These are phyloP conservation scores for Oreotrochilus melanogaster DNA, from an alignment of 2,113 vertebrate species.

Conservation along the genomic window DNA sequence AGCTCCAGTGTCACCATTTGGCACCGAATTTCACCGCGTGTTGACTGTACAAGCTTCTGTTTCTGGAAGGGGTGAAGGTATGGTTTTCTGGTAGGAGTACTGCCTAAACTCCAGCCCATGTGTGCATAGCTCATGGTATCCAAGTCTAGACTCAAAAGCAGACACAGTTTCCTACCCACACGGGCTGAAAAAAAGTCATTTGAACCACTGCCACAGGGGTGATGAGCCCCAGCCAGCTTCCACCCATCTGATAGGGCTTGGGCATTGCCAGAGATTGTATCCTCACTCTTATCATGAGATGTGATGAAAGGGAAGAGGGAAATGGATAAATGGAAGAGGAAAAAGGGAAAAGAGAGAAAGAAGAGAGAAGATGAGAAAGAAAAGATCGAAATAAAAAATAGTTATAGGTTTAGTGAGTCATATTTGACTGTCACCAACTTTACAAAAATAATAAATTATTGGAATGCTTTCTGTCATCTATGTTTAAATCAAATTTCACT, in stretches of 20 bases:
- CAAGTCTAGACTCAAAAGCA: slow-evolving; percentile 10
- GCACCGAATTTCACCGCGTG: neutral
- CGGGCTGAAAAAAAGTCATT: neutral
- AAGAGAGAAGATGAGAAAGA: neutral
- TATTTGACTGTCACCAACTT: neutral
- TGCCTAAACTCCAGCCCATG: neutral
- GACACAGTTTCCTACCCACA: slow-evolving; percentile 16
- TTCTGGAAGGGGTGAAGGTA: neutral
- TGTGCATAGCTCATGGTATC: neutral
- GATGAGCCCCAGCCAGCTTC: neutral
- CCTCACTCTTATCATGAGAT: neutral
- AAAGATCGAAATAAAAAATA: neutral
- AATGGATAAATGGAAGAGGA: no score
- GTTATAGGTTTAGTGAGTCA: neutral
- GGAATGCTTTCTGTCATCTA: slow-evolving; percentile 33
- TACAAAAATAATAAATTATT: neutral
- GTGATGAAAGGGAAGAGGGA: neutral
- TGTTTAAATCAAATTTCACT: slow-evolving; percentile 57
- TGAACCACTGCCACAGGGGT: neutral
- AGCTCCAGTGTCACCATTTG: neutral
- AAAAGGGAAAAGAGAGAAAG: no score
- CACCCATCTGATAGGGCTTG: neutral
- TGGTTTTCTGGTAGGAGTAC: neutral
- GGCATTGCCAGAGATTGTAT: neutral
- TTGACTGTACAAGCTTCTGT: neutral